A percentile compares a stretch with the other conserved stretches of the same genome.
Evolutionary conservation across 2,888 invertebrate genomes (phyloP).

Genomic region (Carabus problematicus): DNA sequence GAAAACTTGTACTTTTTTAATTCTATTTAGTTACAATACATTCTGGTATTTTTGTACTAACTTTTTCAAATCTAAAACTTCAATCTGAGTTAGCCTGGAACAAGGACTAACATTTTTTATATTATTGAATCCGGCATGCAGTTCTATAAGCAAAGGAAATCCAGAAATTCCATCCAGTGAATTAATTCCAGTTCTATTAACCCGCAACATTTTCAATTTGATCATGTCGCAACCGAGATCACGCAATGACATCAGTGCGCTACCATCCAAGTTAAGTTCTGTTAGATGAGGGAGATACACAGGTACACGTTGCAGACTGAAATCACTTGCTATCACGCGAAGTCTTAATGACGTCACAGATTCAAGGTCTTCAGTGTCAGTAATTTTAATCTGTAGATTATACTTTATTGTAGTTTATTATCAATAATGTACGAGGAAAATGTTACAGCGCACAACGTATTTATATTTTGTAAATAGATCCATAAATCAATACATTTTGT

Average conservation of each 20-base stretch:
- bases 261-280: constrained; percentile 71
- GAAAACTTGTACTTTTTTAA: neutral
- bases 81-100: constrained; percentile 62
- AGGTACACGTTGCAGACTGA: constrained; percentile 69
- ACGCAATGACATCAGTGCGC: constrained; percentile 67
- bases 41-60: constrained; percentile 46
- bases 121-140: constrained; percentile 70
- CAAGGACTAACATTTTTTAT: constrained; percentile 69
- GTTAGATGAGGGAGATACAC: constrained; percentile 68
- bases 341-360: constrained; percentile 67
- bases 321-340: constrained; percentile 70
- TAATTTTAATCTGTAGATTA: constrained; percentile 56
- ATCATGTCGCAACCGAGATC: constrained; percentile 72
- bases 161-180: constrained; percentile 74
- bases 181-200: constrained; percentile 70
- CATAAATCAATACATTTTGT: no score
- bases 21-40: neutral
- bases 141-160: constrained; percentile 66
- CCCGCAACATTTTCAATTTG: constrained; percentile 65
- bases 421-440: no score
- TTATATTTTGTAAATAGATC: no score
- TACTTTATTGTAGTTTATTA: neutral
- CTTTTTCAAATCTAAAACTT: constrained; percentile 59
- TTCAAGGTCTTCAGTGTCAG: constrained; percentile 59
- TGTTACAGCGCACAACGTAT: no score